Conservation (phyloP, 2,888 invertebrate species). For the Aphodius granarius region DNA sequence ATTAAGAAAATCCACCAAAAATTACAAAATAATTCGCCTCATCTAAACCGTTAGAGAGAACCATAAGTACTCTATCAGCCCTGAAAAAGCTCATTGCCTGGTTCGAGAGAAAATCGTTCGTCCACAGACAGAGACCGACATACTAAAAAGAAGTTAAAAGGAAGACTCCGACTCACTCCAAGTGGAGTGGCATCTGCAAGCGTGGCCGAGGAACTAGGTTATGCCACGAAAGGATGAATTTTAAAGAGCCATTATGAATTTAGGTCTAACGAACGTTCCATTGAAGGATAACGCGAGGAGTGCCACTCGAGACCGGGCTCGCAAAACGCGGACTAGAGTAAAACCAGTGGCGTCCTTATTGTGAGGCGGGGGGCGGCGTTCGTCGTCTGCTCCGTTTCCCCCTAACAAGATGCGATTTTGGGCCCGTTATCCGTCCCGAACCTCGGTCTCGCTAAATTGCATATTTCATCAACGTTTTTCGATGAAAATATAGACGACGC, state of each 20-base stretch:
- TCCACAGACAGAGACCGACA: background rate
- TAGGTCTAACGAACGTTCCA: conserved; percentile 34
- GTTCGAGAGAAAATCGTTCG: too few relatives aligned
- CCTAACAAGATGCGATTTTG: background rate
- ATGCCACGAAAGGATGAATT: conserved; percentile 28
- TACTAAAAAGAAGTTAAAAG: background rate
- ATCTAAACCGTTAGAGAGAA: too few relatives aligned
- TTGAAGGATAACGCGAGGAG: conserved; percentile 22
- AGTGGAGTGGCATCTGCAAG: background rate
- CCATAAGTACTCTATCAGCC: too few relatives aligned
- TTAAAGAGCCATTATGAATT: conserved; percentile 35
- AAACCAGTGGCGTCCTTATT: background rate
- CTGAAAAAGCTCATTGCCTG: too few relatives aligned
- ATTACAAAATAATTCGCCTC: too few relatives aligned
- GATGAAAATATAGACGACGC: background rate
- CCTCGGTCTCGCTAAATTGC: background rate
- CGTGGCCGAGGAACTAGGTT: background rate
- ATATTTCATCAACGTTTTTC: background rate
- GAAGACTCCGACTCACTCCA: background rate
- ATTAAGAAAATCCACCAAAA: too few relatives aligned
- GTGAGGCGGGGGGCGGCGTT: background rate
- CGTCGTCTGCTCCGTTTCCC: background rate
- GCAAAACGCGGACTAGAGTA: background rate
- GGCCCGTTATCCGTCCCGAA: background rate
- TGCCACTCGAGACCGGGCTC: background rate